These are phyloP conservation scores for Agrotis clavis DNA, from an alignment of 2,888 invertebrate genomes.

Conservation along the genomic window DNA sequence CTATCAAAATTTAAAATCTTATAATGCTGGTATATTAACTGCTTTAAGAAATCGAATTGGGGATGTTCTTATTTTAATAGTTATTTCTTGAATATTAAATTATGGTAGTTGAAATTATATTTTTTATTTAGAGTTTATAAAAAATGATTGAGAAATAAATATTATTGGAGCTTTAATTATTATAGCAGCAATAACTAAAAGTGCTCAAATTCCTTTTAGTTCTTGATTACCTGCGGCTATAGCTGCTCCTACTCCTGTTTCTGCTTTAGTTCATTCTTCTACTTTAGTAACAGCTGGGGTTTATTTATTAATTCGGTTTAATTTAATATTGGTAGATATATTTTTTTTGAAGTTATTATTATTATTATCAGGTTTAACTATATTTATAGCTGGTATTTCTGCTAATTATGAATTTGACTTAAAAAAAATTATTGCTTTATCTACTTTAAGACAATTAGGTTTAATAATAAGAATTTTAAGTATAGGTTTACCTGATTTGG, in stretches of 20 bases:
- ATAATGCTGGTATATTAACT: conserved; percentile 94
- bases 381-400: no score
- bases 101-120: conserved; percentile 90
- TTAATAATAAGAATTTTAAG: no score
- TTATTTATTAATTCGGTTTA: no score
- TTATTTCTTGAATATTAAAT: conserved; percentile 91
- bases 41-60: conserved; percentile 94
- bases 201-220: conserved; percentile 95
- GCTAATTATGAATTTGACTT: no score
- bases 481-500: no score
- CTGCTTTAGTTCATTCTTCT: no score
- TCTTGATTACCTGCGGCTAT: conserved; percentile 94
- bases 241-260: conserved; percentile 94
- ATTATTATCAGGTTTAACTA: no score
- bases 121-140: conserved; percentile 89
- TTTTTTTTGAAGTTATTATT: no score
- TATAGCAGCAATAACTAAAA: conserved; percentile 93
- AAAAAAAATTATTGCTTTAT: no score
- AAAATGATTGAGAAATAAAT: conserved; percentile 81
- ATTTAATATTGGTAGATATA: no score
- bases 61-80: conserved; percentile 92
- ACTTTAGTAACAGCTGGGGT: no score
- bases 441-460: no score
- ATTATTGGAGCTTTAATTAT: conserved; percentile 85
- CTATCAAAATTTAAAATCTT: conserved; percentile 93